These are phyloP conservation scores for Protobothrops flavoviridis DNA, from an alignment of 2,113 vertebrate genomes.

Conservation along the genomic window DNA sequence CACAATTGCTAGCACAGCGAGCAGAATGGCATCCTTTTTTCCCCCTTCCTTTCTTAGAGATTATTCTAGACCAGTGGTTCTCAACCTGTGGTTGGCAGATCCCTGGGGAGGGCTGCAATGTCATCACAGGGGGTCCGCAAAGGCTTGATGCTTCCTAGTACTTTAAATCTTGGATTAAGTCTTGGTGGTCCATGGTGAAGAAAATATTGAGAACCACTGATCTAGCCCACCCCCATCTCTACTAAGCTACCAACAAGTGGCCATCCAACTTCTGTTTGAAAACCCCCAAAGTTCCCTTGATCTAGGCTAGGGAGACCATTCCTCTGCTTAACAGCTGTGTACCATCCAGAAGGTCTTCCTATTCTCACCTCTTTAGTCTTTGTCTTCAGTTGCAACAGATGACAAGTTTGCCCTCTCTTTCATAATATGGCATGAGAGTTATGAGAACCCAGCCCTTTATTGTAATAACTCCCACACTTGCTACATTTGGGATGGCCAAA, in stretches of 20 bases:
- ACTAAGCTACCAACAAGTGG: not conserved
- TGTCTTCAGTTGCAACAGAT: not conserved
- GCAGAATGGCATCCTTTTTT: too few relatives aligned
- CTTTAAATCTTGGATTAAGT: not conserved
- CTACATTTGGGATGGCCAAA: not conserved
- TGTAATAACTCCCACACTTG: too few relatives aligned
- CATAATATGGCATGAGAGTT: not conserved
- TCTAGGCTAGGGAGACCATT: not conserved
- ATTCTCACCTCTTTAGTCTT: not conserved
- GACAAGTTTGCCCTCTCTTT: not conserved
- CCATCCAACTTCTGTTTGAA: not conserved
- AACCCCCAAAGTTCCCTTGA: not conserved
- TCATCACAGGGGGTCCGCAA: not conserved
- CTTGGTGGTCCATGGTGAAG: not conserved
- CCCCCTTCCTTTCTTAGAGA: not conserved
- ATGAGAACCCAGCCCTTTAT: not conserved
- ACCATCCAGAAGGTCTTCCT: not conserved
- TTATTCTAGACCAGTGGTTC: not conserved
- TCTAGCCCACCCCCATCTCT: not conserved
- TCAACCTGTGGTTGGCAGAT: not conserved
- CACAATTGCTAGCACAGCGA: not conserved
- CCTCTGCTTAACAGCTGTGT: not conserved
- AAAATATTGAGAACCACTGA: not conserved
- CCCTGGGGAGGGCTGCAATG: rapidly evolving
- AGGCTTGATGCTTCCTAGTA: not conserved